phyloP scores from a whole-genome alignment of 2,113 vertebrate species.

The Paradisaea rubra region DNA sequence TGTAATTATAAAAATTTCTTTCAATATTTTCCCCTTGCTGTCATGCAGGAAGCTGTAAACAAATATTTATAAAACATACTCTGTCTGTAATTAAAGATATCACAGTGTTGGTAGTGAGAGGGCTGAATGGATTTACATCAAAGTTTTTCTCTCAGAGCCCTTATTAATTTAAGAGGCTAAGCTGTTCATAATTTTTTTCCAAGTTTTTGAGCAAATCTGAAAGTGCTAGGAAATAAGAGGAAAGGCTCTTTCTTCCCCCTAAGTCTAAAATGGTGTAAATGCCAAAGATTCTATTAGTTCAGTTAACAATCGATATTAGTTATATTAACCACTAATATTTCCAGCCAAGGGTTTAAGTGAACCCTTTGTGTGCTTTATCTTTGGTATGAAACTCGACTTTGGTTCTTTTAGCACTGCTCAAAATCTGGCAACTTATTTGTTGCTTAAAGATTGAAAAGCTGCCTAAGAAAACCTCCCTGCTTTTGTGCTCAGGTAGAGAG shows the following conservation, averaged over 20 bases:
- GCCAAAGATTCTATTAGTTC: neutral
- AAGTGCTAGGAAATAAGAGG: neutral
- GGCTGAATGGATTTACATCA: neutral
- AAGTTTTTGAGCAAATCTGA: neutral
- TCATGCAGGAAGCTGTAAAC: neutral
- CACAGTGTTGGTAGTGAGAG: neutral
- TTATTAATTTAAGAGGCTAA: neutral
- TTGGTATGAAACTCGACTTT: neutral
- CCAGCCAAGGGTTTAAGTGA: neutral
- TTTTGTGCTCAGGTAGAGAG: neutral
- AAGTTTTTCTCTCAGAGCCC: neutral
- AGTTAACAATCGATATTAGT: neutral
- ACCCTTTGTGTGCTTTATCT: neutral
- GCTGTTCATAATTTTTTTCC: neutral
- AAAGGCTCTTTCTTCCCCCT: neutral
- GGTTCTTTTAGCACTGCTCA: neutral
- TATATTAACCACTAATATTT: neutral
- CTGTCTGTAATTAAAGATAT: constrained; percentile 31
- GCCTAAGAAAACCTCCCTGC: neutral
- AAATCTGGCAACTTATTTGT: neutral
- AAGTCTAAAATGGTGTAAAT: neutral
- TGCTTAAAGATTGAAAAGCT: neutral
- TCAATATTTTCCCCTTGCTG: constrained; percentile 17
- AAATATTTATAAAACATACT: constrained; percentile 46
- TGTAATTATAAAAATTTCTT: constrained; percentile 35